These are phyloP conservation scores for Macaria liturata DNA, from an alignment of 2,888 invertebrate species.

Conservation along the genomic window DNA sequence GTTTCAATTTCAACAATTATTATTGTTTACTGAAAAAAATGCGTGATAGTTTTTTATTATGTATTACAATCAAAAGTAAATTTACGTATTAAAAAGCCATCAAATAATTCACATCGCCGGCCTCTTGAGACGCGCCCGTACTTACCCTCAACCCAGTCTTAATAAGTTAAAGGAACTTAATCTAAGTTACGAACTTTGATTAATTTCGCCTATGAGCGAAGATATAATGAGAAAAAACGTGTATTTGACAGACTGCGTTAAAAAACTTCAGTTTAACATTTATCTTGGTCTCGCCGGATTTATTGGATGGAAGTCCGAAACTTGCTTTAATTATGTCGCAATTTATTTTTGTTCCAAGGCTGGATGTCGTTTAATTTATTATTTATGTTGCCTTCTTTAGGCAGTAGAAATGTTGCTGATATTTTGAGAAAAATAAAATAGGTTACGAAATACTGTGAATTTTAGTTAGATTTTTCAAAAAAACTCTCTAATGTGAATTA, in stretches of 20 bases:
- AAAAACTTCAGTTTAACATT: constrained; percentile 40
- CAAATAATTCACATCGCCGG: constrained; percentile 6
- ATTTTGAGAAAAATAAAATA: no score
- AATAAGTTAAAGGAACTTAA: constrained; percentile 44
- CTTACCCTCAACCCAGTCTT: constrained; percentile 15
- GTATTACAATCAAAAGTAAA: no score
- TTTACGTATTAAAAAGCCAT: constrained; percentile 6
- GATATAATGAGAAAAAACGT: constrained; percentile 44
- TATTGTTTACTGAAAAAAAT: no score
- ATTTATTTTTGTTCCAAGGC: background rate
- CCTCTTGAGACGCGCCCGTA: constrained; percentile 4
- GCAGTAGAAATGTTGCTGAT: no score
- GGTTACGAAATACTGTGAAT: no score
- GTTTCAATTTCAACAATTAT: no score
- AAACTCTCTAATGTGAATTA: no score
- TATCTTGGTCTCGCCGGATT: constrained; percentile 39
- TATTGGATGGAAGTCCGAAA: constrained; percentile 16
- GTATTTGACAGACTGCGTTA: constrained; percentile 45
- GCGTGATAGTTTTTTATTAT: no score
- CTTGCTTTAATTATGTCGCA: background rate
- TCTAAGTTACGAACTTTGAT: constrained; percentile 47
- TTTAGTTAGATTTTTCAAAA: no score
- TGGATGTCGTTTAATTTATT: no score
- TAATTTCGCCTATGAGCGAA: constrained; percentile 42
- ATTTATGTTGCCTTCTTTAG: no score